Evolutionary conservation across 2,113 vertebrate genomes (phyloP).

Genomic region (Lepisosteus oculatus): DNA sequence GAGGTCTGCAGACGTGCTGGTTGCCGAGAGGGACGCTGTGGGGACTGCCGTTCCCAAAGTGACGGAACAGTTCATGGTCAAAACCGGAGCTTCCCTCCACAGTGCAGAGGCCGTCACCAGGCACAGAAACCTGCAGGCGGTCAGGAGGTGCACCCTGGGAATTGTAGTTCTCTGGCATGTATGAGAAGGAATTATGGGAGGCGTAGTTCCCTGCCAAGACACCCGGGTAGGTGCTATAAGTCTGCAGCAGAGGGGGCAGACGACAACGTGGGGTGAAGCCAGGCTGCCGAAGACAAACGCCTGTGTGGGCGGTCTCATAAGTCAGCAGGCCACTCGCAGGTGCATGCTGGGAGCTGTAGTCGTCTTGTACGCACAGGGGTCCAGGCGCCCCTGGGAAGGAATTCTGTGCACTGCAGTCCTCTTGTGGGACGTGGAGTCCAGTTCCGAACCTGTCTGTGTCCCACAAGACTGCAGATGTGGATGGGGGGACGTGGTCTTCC

Average conservation of each 20-base stretch:
- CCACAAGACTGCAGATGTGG: neutral
- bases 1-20: neutral
- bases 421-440: neutral
- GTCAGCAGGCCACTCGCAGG: too few species aligned
- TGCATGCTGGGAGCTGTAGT: too few species aligned
- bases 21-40: neutral
- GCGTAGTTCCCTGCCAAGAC: too few species aligned
- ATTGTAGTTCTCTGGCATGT: neutral
- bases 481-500: neutral
- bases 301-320: too few species aligned
- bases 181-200: too few species aligned
- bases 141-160: conserved; percentile 7
- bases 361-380: neutral
- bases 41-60: neutral
- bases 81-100: neutral
- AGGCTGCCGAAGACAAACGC: too few species aligned
- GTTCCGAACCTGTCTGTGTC: neutral
- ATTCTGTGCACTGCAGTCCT: neutral
- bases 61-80: neutral
- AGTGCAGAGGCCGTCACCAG: neutral
- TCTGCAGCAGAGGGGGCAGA: neutral
- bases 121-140: too few species aligned
- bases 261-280: neutral
- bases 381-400: neutral
- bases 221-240: neutral